phyloP scores from a whole-genome alignment of 1,140 invertebrate genomes.

The Anoplolepis gracilipes region DNA sequence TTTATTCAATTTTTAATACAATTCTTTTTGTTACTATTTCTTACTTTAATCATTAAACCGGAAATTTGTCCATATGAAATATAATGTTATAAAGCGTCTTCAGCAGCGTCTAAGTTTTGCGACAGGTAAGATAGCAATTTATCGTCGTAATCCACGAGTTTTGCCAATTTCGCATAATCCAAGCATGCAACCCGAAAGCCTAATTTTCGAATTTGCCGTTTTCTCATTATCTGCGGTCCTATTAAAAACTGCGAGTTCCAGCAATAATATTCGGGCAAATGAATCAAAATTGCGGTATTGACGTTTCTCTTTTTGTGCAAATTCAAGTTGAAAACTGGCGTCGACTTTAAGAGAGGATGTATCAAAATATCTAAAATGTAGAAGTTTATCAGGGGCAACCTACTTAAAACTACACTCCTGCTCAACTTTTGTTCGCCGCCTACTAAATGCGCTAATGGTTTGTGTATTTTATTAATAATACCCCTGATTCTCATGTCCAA shows the following conservation, averaged over 20 bases:
- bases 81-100: slow-evolving; percentile 67
- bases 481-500: slow-evolving; percentile 86
- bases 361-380: slow-evolving; percentile 89
- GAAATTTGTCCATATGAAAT: neutral
- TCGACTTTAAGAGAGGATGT: slow-evolving; percentile 82
- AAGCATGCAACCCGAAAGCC: slow-evolving; percentile 89
- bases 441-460: slow-evolving; percentile 82
- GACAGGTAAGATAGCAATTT: slow-evolving; percentile 84
- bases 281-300: slow-evolving; percentile 87
- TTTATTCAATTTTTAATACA: slow-evolving; percentile 59
- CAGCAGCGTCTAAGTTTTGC: slow-evolving; percentile 77
- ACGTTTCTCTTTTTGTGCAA: slow-evolving; percentile 80
- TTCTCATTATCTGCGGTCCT: slow-evolving; percentile 89
- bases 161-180: slow-evolving; percentile 86
- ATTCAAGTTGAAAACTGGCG: slow-evolving; percentile 84
- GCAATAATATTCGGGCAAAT: slow-evolving; percentile 90
- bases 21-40: slow-evolving; percentile 10
- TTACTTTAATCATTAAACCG: too few relatives aligned
- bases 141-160: slow-evolving; percentile 82
- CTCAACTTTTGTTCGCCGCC: slow-evolving; percentile 84
- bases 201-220: slow-evolving; percentile 87
- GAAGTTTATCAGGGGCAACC: slow-evolving; percentile 87
- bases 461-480: slow-evolving; percentile 85
- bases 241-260: slow-evolving; percentile 85
- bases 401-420: slow-evolving; percentile 85